phyloP scores from a whole-genome alignment of 2,888 invertebrate species.

The Allolobophora icterica region DNA sequence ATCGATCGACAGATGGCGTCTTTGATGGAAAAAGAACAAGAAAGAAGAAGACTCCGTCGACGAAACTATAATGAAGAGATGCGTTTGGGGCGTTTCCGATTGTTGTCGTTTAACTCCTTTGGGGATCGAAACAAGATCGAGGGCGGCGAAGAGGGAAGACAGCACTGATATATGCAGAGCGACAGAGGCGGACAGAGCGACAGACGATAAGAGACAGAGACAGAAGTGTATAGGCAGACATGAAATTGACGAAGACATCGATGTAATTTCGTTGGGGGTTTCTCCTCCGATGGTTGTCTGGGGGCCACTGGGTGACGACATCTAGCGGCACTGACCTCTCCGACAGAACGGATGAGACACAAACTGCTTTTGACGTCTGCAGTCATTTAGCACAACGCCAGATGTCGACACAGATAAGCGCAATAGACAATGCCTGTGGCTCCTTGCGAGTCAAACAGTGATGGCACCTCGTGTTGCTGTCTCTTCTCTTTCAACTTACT shows the following conservation, averaged over 20 bases:
- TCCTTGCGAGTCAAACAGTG: neutral
- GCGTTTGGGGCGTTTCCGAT: neutral
- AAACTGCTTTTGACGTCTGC: neutral
- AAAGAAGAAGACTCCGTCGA: neutral
- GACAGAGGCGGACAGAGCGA: neutral
- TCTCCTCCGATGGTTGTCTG: neutral
- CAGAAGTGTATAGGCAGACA: neutral
- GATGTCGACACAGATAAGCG: neutral
- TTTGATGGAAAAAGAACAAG: neutral
- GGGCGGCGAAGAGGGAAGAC: neutral
- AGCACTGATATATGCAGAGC: neutral
- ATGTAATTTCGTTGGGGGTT: neutral
- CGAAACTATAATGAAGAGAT: neutral
- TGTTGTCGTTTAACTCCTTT: conserved; percentile 17
- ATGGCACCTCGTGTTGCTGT: no score
- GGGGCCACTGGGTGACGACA: neutral
- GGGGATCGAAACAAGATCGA: neutral
- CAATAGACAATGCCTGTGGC: neutral
- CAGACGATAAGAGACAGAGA: neutral
- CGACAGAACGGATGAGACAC: neutral
- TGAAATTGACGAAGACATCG: no score
- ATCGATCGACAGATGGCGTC: neutral
- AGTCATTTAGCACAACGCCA: neutral
- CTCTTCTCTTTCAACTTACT: no score
- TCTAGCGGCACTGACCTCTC: neutral